Base-by-base conservation (phyloP, 2,888 invertebrate genomes). In the Papilio gigon region DNA sequence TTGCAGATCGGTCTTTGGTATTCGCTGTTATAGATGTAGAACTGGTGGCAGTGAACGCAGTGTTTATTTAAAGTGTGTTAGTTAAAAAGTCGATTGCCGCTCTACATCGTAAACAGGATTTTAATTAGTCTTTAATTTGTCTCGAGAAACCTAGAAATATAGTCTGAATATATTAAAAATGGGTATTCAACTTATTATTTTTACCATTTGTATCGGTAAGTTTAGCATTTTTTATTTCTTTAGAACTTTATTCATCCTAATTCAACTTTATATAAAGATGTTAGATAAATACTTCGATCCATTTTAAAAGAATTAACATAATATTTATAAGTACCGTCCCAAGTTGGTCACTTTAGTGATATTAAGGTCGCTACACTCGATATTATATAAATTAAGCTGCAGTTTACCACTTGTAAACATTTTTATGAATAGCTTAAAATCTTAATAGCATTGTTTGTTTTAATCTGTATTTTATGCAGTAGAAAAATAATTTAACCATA, bases 131-230 rank as follows among this genome's bases (percentile, higher is more conserved):
- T 47, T 47, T 22, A 22, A 11, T 20, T 22, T 2, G 4, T 47
- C 25, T 37, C 25, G 50, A 11, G 4, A 50, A 50, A 12, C 5
- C 12, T 25, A 12, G 25, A 25, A 14, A 42, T n/a, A 37, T 12
- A 12, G 12, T 37, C 12, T 37, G 20, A 42, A 25, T 33, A 20
- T 20, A 8, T 42, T 8, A 50, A 70, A 67, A 60, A 70, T 70
- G 70, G 53, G 35, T 71, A 73, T 73, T 30, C 77, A 73, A 64
- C 75, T 71, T 66, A 63, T 77, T 63, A 65, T 77, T 25, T 72
- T 78, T n/a, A 67, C 70, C 20, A 53, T 76, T 60, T 71, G 73
- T 47, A 68, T 80, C 47, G 79, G 80, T 80, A 74, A 80, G 80
- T 72, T 66, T 61, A 12, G 0, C 40, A 50, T 25, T 53, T 44